These are phyloP conservation scores for Crotalus tigris DNA, from an alignment of 2,113 vertebrate species.

Conservation along the genomic window DNA sequence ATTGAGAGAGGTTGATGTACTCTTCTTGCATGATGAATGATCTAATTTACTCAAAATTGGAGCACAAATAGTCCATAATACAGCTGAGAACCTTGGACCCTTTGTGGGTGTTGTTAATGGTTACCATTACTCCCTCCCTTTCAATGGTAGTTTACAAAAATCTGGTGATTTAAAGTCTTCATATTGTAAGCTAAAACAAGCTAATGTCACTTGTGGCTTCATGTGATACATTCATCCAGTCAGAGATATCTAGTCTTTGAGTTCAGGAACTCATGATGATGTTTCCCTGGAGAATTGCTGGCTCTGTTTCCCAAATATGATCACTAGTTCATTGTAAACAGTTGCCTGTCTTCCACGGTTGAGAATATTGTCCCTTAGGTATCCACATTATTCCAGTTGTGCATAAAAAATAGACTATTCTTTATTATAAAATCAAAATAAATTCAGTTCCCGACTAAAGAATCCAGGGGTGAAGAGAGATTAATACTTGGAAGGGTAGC, in stretches of 20 bases:
- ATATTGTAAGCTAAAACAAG: neutral
- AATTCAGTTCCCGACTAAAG: neutral
- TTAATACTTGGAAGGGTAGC: neutral
- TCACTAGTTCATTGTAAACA: neutral
- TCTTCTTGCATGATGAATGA: conserved; percentile 53
- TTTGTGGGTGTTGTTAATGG: neutral
- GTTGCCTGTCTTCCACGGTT: neutral
- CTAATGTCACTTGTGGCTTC: neutral
- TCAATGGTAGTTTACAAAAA: neutral
- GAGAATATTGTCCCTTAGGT: neutral
- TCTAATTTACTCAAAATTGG: conserved; percentile 34
- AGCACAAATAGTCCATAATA: conserved; percentile 28
- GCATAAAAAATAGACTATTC: neutral
- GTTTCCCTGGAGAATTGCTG: neutral
- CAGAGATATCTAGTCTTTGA: neutral
- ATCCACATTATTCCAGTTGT: neutral
- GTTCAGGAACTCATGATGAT: neutral
- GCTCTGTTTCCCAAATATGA: neutral
- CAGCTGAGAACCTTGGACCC: conserved; percentile 3
- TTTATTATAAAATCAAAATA: neutral
- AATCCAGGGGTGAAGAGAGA: neutral
- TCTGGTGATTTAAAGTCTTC: neutral
- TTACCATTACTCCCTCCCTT: neutral
- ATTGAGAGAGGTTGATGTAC: conserved; percentile 35
- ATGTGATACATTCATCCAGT: neutral